Evolutionary conservation across 2,797 vertebrate genomes (phyloP), one percentile per base, ranked within the genome.

Genomic region (Eptatretus atami): DNA sequence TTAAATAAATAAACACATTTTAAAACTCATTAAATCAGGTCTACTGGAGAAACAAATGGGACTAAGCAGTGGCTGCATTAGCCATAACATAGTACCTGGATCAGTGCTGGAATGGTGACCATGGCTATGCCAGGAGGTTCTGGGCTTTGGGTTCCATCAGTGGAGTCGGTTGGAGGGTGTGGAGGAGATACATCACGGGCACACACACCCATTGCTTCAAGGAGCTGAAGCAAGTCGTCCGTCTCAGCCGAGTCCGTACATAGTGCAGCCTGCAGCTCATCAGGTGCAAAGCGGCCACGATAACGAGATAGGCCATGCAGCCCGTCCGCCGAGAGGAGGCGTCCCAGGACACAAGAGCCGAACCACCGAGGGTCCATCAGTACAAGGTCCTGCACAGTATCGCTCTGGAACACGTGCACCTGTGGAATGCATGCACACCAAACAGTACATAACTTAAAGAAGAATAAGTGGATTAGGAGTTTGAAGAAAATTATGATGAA

Each of bases 361-460:
- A 95, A 80, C 92, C 92, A 96, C 64, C 87, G 82, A 12, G 90
- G 92, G 71, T 98, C 92, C 72, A 96, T 73, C 63, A 96, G 78
- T 15, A 98, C 81, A 14, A 98, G 86, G 1, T 96, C 88, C 75
- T 95, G 92, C 53, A 96, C 84, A 1, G 86, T 96, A 75, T 96
- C 90, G 66, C 87, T 96, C 76, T 95, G 90, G 80, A 98, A 86
- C 73, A 95, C 82, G 75, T 88, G 92, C 69, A 98, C 88, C 90
- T 98, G 77, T 63, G 31, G 31, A 44, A 44, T 44, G 6, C 31
- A 44, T 44, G 31, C 31, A 44, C 31, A 8, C 31, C 31, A 44
- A 44, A 44, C 31, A 44, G 31, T 44, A 44, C 4, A 44, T 44
- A 44, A 4, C 31, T 44, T 44, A 44, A 44, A 44, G 31, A 44